phyloP scores from a whole-genome alignment of 2,888 invertebrate genomes.

The Leptopilina syphax region DNA sequence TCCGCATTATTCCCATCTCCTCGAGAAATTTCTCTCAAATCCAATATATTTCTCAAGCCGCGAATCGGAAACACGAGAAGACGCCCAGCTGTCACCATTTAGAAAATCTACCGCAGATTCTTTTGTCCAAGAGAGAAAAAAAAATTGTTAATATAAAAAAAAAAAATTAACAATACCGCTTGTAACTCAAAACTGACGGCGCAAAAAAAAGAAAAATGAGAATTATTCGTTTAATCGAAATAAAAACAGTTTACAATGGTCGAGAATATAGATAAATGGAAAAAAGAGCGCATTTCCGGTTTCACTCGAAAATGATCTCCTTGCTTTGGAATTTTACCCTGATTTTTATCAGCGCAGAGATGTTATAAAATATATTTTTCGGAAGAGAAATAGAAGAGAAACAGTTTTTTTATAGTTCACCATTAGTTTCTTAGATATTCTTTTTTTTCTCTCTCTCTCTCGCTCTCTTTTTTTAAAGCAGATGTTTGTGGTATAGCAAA shows the following conservation, averaged over 20 bases:
- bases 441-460: too few species aligned
- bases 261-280: slow-evolving; percentile 13
- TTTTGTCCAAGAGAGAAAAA: slow-evolving; percentile 16
- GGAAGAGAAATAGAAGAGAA: slow-evolving; percentile 8
- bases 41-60: slow-evolving; percentile 24
- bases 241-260: slow-evolving; percentile 18
- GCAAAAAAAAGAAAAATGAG: slow-evolving; percentile 20
- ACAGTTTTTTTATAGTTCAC: not conserved
- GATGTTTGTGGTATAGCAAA: slow-evolving; percentile 21
- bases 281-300: slow-evolving; percentile 30
- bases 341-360: slow-evolving; percentile 21
- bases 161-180: slow-evolving; percentile 25
- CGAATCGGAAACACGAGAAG: slow-evolving; percentile 33
- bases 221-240: slow-evolving; percentile 33
- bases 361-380: not conserved
- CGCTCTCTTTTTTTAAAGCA: slow-evolving; percentile 9
- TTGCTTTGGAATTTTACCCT: slow-evolving; percentile 37
- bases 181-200: slow-evolving; percentile 31
- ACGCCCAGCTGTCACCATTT: slow-evolving; percentile 35
- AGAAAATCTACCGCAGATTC: slow-evolving; percentile 19
- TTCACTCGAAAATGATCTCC: slow-evolving; percentile 35
- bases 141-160: slow-evolving; percentile 27
- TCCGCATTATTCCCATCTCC: not conserved
- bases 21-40: not conserved
- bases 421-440: slow-evolving; percentile 23